A percentile compares a stretch with the other conserved stretches of the same genome.
phyloP scores from a whole-genome alignment of 2,113 vertebrate species.

The Glaucidium brasilianum region DNA sequence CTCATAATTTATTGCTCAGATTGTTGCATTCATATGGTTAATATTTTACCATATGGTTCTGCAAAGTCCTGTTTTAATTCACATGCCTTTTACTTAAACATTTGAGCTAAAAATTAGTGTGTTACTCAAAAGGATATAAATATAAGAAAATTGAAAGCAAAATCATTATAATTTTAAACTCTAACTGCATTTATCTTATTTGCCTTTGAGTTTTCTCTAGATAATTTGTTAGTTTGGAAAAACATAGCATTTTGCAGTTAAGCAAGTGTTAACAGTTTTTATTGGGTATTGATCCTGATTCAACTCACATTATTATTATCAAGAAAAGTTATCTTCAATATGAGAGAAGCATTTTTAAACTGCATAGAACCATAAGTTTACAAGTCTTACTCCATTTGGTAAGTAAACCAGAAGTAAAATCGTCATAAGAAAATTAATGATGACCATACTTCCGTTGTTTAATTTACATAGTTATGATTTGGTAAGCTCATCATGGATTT shows the following conservation, averaged over 20 bases:
- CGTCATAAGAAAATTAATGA: not conserved
- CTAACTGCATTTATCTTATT: not conserved
- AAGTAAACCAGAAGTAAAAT: not conserved
- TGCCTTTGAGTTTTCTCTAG: not conserved
- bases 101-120: not conserved
- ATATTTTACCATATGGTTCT: not conserved
- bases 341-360: not conserved
- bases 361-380: not conserved
- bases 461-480: not conserved
- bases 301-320: not conserved
- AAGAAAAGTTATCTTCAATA: not conserved
- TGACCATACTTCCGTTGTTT: not conserved
- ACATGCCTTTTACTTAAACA: not conserved
- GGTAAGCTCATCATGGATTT: not conserved
- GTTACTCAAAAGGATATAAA: not conserved
- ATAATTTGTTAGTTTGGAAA: not conserved
- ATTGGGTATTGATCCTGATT: not conserved
- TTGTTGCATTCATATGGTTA: not conserved
- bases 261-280: not conserved
- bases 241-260: not conserved
- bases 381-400: not conserved
- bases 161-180: not conserved
- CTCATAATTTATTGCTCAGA: not conserved
- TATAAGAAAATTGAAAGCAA: not conserved
- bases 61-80: not conserved